phyloP scores from a whole-genome alignment of 1,140 invertebrate species.

The Neotoxoptera formosana region DNA sequence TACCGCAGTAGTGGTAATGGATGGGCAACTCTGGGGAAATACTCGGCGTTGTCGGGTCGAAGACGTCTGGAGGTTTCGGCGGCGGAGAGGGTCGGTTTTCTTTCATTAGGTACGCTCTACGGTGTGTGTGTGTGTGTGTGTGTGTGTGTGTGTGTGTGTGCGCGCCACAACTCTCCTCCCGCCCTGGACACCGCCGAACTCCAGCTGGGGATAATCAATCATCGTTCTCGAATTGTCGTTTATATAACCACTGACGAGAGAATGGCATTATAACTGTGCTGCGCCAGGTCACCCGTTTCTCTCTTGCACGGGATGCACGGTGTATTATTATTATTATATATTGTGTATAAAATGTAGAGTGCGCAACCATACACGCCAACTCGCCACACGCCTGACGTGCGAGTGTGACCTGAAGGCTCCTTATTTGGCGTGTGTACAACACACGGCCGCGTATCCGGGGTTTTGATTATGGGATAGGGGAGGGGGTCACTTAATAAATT shows the following conservation, averaged over 20 bases:
- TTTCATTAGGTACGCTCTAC: constrained; percentile 6
- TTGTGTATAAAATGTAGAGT: neutral
- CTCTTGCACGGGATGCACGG: constrained; percentile 18
- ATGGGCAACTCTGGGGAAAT: constrained; percentile 38
- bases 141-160: no score
- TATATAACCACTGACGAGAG: constrained; percentile 44
- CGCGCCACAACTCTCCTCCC: no score
- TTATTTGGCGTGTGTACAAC: neutral
- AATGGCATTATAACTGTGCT: constrained; percentile 44
- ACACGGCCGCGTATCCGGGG: neutral
- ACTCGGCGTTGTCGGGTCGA: neutral
- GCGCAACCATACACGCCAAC: neutral
- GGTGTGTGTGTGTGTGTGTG: no score
- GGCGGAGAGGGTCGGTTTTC: neutral
- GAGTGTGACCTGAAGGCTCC: neutral
- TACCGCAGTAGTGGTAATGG: constrained; percentile 15
- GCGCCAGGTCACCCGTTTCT: constrained; percentile 46
- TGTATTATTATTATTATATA: neutral
- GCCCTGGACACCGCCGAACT: neutral
- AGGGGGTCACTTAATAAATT: neutral
- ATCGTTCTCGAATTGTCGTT: constrained; percentile 52
- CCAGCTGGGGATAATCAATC: constrained; percentile 35
- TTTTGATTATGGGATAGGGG: neutral
- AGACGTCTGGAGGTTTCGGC: neutral
- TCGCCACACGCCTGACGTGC: neutral